phyloP scores from a whole-genome alignment of 2,113 vertebrate species.

The Brachypodius melanocephalos region DNA sequence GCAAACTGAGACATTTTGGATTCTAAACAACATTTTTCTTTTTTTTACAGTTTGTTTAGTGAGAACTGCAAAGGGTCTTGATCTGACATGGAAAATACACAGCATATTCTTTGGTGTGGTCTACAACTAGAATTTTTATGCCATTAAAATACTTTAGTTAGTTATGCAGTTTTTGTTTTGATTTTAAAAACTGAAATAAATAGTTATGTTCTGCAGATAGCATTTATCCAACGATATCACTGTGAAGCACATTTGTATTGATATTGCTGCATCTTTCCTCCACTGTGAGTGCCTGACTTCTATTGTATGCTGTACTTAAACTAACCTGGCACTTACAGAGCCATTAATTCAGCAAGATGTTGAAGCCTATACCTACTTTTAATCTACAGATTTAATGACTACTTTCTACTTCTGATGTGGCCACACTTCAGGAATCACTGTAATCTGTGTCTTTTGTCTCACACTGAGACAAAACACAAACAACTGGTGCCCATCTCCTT shows the following conservation, averaged over 20 bases:
- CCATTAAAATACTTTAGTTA: not conserved
- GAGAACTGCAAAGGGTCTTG: not conserved
- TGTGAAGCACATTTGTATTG: not conserved
- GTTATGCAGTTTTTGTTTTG: not conserved
- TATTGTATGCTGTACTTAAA: not conserved
- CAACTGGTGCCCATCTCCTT: slow-evolving; percentile 14
- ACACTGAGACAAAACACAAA: not conserved
- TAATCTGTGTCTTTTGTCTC: not conserved
- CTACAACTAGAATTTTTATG: not conserved
- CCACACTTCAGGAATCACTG: not conserved
- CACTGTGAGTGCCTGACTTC: not conserved
- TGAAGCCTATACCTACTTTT: slow-evolving; percentile 4
- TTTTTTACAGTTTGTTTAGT: not conserved
- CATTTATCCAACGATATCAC: not conserved
- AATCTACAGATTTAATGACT: not conserved
- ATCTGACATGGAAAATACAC: not conserved
- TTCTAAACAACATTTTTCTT: not conserved
- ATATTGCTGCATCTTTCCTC: not conserved
- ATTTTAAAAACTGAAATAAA: not conserved
- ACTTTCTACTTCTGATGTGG: not conserved
- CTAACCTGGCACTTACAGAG: not conserved
- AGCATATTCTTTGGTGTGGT: not conserved
- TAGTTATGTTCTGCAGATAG: not conserved
- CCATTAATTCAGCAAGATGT: not conserved
- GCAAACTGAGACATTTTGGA: not conserved